phyloP scores from a whole-genome alignment of 1,140 invertebrate species.

The Drosophila auraria region DNA sequence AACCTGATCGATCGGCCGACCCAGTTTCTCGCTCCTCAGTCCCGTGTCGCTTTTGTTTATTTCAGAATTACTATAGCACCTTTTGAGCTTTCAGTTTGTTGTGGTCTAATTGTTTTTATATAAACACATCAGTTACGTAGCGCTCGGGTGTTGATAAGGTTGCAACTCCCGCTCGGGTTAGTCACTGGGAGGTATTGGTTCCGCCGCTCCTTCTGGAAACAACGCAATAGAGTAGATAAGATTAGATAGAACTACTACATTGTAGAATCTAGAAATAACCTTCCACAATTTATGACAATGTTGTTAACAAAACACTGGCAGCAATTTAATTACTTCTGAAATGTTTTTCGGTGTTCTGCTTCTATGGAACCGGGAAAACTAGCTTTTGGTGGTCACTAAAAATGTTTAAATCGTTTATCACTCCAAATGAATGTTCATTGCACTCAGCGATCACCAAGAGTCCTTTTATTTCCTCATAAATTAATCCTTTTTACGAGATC shows the following conservation, averaged over 20 bases:
- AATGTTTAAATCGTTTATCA: no score
- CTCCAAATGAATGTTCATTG: neutral
- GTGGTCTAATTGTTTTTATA: slow-evolving; percentile 44
- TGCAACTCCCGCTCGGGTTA: slow-evolving; percentile 23
- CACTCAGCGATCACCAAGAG: neutral
- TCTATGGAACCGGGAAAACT: no score
- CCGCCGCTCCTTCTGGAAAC: slow-evolving; percentile 19
- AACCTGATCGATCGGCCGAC: slow-evolving; percentile 48
- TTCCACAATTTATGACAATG: slow-evolving; percentile 34
- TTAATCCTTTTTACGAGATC: neutral
- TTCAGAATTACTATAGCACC: slow-evolving; percentile 19
- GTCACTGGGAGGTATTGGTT: slow-evolving; percentile 27
- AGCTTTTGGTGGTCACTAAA: neutral
- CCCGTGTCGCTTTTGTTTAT: slow-evolving; percentile 18
- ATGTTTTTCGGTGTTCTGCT: neutral
- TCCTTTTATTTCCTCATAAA: neutral
- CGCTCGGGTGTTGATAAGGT: slow-evolving; percentile 34
- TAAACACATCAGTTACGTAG: slow-evolving; percentile 34
- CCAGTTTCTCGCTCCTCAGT: slow-evolving; percentile 42
- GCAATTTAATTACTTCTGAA: neutral
- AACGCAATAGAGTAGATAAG: slow-evolving; percentile 42
- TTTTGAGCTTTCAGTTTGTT: slow-evolving; percentile 45
- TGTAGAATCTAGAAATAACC: slow-evolving; percentile 29
- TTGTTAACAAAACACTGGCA: slow-evolving; percentile 16
- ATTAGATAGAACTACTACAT: slow-evolving; percentile 24